Conservation (phyloP, 1,140 invertebrate species). For the Drosophila bifasciata region DNA sequence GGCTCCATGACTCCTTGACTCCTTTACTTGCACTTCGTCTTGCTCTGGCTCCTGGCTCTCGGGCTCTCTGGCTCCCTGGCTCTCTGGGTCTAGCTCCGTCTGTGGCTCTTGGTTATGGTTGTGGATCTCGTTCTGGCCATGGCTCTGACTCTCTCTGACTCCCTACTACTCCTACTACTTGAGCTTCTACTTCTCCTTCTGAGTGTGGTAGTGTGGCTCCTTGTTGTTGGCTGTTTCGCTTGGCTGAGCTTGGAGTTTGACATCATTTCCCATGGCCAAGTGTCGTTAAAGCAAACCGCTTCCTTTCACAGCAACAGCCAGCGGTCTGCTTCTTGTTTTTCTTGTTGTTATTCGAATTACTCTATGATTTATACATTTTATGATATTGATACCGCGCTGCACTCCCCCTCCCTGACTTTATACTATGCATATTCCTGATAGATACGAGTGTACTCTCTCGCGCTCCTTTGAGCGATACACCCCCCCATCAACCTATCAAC, state of each 20-base stretch:
- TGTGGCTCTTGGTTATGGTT: too few species aligned
- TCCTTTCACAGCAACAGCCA: conserved; percentile 37
- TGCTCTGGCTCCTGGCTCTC: background rate
- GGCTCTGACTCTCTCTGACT: background rate
- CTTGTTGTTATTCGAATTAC: conserved; percentile 48
- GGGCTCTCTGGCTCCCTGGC: background rate
- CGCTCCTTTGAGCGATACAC: conserved; percentile 26
- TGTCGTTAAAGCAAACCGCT: conserved; percentile 65
- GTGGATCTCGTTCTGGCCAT: background rate
- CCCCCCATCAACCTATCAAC: too few species aligned
- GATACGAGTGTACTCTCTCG: too few species aligned
- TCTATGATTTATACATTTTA: conserved; percentile 59
- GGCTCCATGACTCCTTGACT: conserved; percentile 43
- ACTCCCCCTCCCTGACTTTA: background rate
- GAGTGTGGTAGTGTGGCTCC: conserved; percentile 12
- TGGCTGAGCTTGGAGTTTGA: conserved; percentile 55
- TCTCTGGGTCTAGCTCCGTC: too few species aligned
- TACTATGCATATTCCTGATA: conserved; percentile 14
- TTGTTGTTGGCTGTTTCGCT: conserved; percentile 52
- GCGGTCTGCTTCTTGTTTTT: too few species aligned
- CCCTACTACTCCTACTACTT: background rate
- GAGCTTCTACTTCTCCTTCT: background rate
- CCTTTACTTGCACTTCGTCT: conserved; percentile 1
- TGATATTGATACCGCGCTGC: conserved; percentile 39
- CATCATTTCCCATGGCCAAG: conserved; percentile 56